Evolutionary conservation across 2,797 vertebrate genomes (phyloP), one percentile per base, ranked within the genome.

Genomic region (Aselliscus stoliczkanus): DNA sequence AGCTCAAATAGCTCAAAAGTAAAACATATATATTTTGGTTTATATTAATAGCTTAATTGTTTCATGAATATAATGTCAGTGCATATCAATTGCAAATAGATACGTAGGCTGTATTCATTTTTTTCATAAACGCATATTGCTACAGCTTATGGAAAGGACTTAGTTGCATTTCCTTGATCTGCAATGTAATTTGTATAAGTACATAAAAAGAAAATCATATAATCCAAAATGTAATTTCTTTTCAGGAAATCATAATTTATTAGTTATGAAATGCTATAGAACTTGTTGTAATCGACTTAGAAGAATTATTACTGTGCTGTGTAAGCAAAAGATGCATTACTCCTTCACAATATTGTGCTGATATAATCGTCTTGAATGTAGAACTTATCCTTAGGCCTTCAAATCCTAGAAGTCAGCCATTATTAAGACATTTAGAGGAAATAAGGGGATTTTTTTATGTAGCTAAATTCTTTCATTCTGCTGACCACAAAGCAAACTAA

Each of bases 151-250:
- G 39, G 42, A 62, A 75, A 90, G 11, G 18, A 65, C 2, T 89
- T 85, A 10, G 1, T 34, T 93, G 9, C 56, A 23, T 39, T 73
- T 90, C 13, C 34, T 86, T 85, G 50, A 76, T 89, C 79, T 79
- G 23, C 20, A 64, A 69, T 96, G 44, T 92, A 72, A 95, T 92
- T 82, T 85, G 27, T 75, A 70, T 7, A 87, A 73, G 52, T 64
- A 85, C 42, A 79, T 89, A 84, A 86, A 93, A 94, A 85, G 50
- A 96, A 95, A 95, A 79, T 90, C n/a, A 81, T 54, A 82, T 82
- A 17, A 79, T 79, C 27, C 34, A 77, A 96, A 88, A 79, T 70
- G 64, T 90, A 52, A 64, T 90, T 93, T 92, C 18, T 85, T 90
- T 90, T 76, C 60, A 88, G 50, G 56, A 84, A 87, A 42, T 73